A percentile compares a stretch with the other conserved stretches of the same genome.
These are phyloP conservation scores for Maconellicoccus hirsutus DNA, from an alignment of 1,140 invertebrate species.

Conservation along the genomic window DNA sequence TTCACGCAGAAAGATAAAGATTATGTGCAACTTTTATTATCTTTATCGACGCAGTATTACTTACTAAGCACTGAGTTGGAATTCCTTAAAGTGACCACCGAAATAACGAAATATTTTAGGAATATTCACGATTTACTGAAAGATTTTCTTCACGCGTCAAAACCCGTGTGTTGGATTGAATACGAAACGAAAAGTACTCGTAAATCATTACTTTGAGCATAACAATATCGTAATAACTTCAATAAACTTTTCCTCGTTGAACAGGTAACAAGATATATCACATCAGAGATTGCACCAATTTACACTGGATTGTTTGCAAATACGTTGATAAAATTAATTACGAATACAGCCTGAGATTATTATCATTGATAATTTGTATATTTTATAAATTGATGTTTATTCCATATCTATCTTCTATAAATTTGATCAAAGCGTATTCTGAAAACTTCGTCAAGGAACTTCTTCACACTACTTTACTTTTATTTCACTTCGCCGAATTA, in stretches of 20 bases:
- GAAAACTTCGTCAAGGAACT: neutral
- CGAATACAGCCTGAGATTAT: neutral
- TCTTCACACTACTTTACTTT: neutral
- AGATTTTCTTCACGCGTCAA: neutral
- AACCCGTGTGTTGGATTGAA: neutral
- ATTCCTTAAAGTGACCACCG: neutral
- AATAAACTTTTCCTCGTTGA: neutral
- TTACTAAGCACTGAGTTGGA: neutral
- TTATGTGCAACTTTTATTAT: neutral
- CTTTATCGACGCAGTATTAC: neutral
- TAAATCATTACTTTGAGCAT: neutral
- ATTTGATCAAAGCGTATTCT: slow-evolving; percentile 1
- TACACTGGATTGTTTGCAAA: neutral
- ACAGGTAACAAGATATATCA: neutral
- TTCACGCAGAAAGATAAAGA: neutral
- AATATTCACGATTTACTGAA: neutral
- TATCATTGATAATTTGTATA: neutral
- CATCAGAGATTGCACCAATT: neutral
- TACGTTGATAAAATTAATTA: neutral
- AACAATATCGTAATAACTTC: neutral
- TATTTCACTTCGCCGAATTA: neutral
- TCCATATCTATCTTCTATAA: neutral
- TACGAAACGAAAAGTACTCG: neutral
- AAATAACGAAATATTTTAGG: neutral
- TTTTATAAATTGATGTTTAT: slow-evolving; percentile 13